These are phyloP conservation scores for Phycodurus eques DNA, from an alignment of 2,113 vertebrate species.

Conservation along the genomic window DNA sequence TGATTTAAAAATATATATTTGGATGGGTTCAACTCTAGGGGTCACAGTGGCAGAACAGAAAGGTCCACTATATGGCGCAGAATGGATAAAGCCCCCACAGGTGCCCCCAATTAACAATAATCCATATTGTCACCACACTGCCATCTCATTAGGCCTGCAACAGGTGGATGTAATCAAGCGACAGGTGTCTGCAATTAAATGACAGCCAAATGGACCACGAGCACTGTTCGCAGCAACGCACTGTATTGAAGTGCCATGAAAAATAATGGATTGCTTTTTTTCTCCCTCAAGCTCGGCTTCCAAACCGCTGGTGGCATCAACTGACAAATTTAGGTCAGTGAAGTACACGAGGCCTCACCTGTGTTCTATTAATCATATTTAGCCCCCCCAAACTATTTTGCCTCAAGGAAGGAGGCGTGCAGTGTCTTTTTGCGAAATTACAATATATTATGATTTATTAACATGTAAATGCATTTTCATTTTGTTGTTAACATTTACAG, in stretches of 20 bases:
- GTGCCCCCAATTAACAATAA: conserved; percentile 5
- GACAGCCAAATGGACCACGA: conserved; percentile 10
- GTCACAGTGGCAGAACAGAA: conserved; percentile 21
- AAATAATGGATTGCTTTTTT: conserved; percentile 26
- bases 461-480: neutral
- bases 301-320: neutral
- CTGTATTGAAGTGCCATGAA: conserved; percentile 26
- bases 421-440: neutral
- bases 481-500: neutral
- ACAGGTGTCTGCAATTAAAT: conserved; percentile 55
- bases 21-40: conserved; percentile 40
- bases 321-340: conserved; percentile 17
- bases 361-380: conserved; percentile 1
- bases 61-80: conserved; percentile 21
- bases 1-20: conserved; percentile 47
- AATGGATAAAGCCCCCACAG: neutral
- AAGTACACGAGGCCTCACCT: conserved; percentile 7
- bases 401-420: neutral
- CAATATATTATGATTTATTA: neutral
- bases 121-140: conserved; percentile 20
- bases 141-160: conserved; percentile 31
- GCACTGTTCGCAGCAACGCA: conserved; percentile 11
- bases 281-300: conserved; percentile 5
- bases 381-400: neutral
- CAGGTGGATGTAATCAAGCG: conserved; percentile 48